Evolutionary conservation across 2,888 invertebrate species (phyloP).

Genomic region (Leptinotarsa juncta): DNA sequence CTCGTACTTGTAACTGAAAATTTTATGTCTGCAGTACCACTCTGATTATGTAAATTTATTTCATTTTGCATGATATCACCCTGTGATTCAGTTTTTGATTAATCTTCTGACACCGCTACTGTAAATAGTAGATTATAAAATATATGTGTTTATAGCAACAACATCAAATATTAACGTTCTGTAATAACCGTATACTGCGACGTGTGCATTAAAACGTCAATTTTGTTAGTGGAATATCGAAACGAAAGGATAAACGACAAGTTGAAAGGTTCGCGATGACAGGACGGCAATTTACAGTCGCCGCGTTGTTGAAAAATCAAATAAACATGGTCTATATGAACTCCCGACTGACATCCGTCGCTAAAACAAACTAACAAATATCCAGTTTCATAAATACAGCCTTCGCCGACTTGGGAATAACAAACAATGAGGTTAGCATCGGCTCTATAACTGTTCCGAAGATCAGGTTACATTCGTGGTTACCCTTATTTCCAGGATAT

Average conservation of each 20-base stretch:
- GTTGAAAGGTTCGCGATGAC: slow-evolving; percentile 38
- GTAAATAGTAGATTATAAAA: slow-evolving; percentile 1
- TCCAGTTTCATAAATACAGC: slow-evolving; percentile 56
- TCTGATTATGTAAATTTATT: too few species aligned
- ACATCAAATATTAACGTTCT: slow-evolving; percentile 15
- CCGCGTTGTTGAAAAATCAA: slow-evolving; percentile 33
- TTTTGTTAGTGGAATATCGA: slow-evolving; percentile 43
- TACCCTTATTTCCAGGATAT: not conserved
- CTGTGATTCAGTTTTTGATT: not conserved
- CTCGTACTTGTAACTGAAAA: too few species aligned
- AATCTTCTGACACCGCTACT: not conserved
- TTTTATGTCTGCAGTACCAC: too few species aligned
- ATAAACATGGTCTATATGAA: slow-evolving; percentile 44
- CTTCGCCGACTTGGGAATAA: slow-evolving; percentile 52
- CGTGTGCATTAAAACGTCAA: slow-evolving; percentile 51
- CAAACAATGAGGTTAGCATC: slow-evolving; percentile 53
- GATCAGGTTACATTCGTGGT: slow-evolving; percentile 25
- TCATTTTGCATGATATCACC: not conserved
- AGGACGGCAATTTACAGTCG: slow-evolving; percentile 30
- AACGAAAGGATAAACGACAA: slow-evolving; percentile 39
- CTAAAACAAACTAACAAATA: slow-evolving; percentile 60
- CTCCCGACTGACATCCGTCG: slow-evolving; percentile 55
- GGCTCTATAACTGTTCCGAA: slow-evolving; percentile 17
- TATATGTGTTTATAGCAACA: not conserved
- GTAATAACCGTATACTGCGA: slow-evolving; percentile 17